phyloP scores from a whole-genome alignment of 2,113 vertebrate genomes.

The Gobio gobio region DNA sequence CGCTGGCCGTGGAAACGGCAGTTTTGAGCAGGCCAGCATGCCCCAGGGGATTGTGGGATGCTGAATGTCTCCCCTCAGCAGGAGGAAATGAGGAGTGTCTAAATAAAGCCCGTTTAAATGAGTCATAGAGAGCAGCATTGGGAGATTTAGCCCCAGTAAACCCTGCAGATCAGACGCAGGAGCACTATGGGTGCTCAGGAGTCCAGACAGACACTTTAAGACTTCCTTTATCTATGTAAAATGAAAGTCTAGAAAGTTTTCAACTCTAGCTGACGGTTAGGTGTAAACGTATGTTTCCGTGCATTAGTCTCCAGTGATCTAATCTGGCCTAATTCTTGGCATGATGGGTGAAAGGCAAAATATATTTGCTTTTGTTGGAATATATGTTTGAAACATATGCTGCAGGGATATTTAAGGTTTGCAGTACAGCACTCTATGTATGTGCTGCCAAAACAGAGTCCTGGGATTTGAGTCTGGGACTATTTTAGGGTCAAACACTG shows the following conservation, averaged over 20 bases:
- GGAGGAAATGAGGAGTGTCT: constrained; percentile 55
- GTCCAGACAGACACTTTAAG: constrained; percentile 15
- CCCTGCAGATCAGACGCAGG: constrained; percentile 35
- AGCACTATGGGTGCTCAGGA: not conserved
- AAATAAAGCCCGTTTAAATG: constrained; percentile 54
- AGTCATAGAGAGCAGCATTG: constrained; percentile 27
- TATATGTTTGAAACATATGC: constrained; percentile 36
- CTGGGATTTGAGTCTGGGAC: constrained; percentile 16
- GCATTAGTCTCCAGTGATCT: constrained; percentile 31
- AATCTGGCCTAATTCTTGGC: constrained; percentile 33
- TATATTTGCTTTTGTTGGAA: constrained; percentile 39
- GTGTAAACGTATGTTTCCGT: constrained; percentile 22
- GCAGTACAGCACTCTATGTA: constrained; percentile 17
- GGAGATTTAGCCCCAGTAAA: constrained; percentile 14
- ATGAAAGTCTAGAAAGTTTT: not conserved
- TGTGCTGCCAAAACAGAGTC: constrained; percentile 25
- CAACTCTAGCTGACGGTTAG: not conserved
- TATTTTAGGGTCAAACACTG: constrained; percentile 38
- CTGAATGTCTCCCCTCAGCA: constrained; percentile 35
- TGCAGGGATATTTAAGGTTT: constrained; percentile 20
- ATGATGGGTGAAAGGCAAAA: constrained; percentile 7
- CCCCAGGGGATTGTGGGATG: constrained; percentile 44
- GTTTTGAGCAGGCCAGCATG: constrained; percentile 32
- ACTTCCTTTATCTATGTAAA: not conserved
- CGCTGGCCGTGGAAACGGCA: not conserved